A percentile compares a stretch with the other conserved stretches of the same genome.
Conservation (phyloP, 2,113 vertebrate species). For the Neodon shergylaensis region DNA sequence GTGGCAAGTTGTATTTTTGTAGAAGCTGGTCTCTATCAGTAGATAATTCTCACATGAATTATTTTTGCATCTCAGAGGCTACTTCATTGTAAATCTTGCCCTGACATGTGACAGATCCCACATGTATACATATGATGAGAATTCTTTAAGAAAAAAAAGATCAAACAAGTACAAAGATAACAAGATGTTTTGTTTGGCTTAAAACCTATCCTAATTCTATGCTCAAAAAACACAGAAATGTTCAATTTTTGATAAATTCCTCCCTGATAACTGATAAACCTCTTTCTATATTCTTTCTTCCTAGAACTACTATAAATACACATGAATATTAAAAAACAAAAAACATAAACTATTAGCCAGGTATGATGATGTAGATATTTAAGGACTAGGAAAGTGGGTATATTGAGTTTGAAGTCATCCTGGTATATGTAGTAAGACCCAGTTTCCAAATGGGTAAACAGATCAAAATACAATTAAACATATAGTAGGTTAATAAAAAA, state of each 20-base stretch:
- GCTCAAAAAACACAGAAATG: background rate
- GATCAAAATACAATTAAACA: conserved; percentile 42
- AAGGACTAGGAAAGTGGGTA: background rate
- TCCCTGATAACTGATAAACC: background rate
- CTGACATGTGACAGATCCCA: background rate
- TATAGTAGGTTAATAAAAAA: background rate
- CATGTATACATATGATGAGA: background rate
- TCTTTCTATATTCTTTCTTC: conserved; percentile 4
- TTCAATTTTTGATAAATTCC: background rate
- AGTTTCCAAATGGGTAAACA: background rate
- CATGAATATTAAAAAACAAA: background rate
- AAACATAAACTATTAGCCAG: background rate
- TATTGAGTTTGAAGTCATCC: background rate
- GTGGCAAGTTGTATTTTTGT: too few relatives aligned
- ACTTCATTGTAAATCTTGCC: background rate
- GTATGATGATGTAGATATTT: background rate
- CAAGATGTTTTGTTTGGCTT: background rate
- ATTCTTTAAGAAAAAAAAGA: background rate
- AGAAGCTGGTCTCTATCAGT: too few relatives aligned
- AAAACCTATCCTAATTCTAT: background rate
- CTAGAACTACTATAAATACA: background rate
- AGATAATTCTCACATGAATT: background rate
- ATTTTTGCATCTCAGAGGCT: background rate
- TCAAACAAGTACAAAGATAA: background rate
- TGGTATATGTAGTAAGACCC: background rate